These are phyloP conservation scores for Ahaetulla prasina DNA, from an alignment of 2,113 vertebrate genomes.

Conservation along the genomic window DNA sequence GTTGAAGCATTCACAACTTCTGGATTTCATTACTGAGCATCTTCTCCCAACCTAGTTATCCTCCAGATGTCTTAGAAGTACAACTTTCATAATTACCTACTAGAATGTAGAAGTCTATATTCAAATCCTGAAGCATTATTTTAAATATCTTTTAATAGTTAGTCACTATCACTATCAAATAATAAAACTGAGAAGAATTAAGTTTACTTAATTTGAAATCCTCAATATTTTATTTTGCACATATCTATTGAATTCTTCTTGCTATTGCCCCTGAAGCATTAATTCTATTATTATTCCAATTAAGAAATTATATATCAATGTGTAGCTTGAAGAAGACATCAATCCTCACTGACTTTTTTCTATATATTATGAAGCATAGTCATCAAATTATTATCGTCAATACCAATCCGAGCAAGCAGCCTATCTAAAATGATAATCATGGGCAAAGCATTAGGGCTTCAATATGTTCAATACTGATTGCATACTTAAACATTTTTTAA, in stretches of 20 bases:
- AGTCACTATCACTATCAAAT: neutral
- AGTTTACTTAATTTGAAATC: neutral
- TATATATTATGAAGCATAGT: neutral
- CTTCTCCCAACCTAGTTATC: neutral
- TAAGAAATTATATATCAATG: conserved; percentile 12
- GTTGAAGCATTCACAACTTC: neutral
- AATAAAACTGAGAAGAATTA: neutral
- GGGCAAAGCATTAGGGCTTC: neutral
- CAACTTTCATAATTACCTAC: neutral
- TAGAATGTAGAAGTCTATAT: neutral
- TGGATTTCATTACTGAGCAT: neutral
- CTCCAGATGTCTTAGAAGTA: neutral
- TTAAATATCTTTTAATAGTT: neutral
- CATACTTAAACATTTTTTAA: neutral
- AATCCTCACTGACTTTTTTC: conserved; percentile 37
- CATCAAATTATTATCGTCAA: conserved; percentile 5
- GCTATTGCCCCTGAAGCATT: conserved; percentile 27
- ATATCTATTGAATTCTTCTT: conserved; percentile 20
- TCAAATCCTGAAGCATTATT: neutral
- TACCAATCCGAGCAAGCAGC: neutral
- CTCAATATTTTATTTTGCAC: neutral
- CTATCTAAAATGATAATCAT: conserved; percentile 12
- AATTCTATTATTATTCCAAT: conserved; percentile 1
- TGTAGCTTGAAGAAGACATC: conserved; percentile 6
- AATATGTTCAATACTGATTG: neutral